phyloP scores from a whole-genome alignment of 92 coral and sea anemone genomes.

The Epizoanthus ramosus region DNA sequence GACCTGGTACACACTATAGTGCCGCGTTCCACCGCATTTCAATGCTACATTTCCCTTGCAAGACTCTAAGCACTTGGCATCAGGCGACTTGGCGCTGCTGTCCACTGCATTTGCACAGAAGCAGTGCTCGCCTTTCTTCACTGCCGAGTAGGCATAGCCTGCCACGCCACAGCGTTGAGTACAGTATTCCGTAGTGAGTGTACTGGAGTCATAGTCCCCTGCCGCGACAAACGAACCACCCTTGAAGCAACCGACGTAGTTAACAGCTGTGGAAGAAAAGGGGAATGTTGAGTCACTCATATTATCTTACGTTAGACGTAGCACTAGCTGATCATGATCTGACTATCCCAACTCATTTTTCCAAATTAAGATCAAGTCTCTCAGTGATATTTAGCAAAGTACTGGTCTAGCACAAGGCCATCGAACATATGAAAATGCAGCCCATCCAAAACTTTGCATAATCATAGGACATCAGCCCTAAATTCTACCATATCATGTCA shows the following conservation, averaged over 20 bases:
- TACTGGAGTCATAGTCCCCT: conserved; percentile 56
- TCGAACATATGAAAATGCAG: too few species aligned
- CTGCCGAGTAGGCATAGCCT: conserved; percentile 60
- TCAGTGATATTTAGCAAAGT: too few species aligned
- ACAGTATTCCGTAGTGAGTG: conserved; percentile 79
- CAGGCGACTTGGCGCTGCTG: conserved; percentile 29
- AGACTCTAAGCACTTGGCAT: conserved; percentile 60
- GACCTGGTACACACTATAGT: conserved; percentile 68
- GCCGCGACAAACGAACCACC: conserved; percentile 53
- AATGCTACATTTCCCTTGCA: conserved; percentile 78
- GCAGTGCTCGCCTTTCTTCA: conserved; percentile 81
- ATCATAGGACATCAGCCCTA: not conserved
- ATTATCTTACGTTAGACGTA: too few species aligned
- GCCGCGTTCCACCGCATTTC: conserved; percentile 72
- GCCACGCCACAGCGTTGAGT: conserved; percentile 73
- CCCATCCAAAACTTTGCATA: not conserved
- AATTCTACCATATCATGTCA: not conserved
- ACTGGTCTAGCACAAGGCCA: too few species aligned
- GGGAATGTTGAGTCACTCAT: not conserved
- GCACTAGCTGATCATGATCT: too few species aligned
- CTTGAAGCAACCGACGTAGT: conserved; percentile 74
- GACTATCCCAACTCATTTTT: too few species aligned
- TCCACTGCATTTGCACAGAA: conserved; percentile 62
- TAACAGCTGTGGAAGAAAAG: conserved; percentile 56
- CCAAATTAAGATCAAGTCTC: too few species aligned